Base-by-base conservation (phyloP, 2,888 invertebrate genomes). In the Xanthia togata region DNA sequence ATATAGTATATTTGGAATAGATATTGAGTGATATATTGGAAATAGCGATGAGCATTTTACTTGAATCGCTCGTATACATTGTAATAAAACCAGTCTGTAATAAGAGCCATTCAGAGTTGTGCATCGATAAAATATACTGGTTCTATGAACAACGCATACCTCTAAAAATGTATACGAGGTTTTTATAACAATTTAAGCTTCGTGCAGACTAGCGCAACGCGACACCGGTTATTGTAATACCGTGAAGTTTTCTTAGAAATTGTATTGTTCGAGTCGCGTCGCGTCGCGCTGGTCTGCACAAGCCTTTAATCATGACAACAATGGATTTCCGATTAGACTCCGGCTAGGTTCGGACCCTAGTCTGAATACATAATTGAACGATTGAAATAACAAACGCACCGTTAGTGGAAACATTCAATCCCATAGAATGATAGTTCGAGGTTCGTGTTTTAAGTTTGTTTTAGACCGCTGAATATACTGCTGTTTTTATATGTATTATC, bases 1-100 rank as follows among this genome's bases (percentile, higher is more conserved):
- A 73, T n/a, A 55, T 44, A 57, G 17, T 3, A 31, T 72, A 70
- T 59, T 73, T 73, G 59, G 57, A 71, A 70, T 68, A 57, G 53
- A 64, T 75, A 60, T 57, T 57, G n/a, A 73, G 14, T 38, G 53
- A 70, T 62, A 62, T 75, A 72, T 80, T 55, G 57, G 50, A 50
- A 62, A 70, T 59, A 55, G 38, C 41, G 17, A 70, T 44, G 44
- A 73, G 12, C 8, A 60, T 14, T 75, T 59, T 62, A 53, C 23
- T 73, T n/a, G 14, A 71, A 81, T 44, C 57, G 31, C 53, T 70
- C 44, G 35, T 57, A 71, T 64, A 65, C 53, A 73, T 47, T 63
- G n/a, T 65, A 67, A 79, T 75, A 63, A 68, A 82, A 57, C 20
- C 26, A 14, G 26, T 12, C 17, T n/a, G 20, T n/a, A 72, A 50